These are phyloP conservation scores for Indicator maculatus DNA, from an alignment of 2,113 vertebrate species.

Conservation along the genomic window DNA sequence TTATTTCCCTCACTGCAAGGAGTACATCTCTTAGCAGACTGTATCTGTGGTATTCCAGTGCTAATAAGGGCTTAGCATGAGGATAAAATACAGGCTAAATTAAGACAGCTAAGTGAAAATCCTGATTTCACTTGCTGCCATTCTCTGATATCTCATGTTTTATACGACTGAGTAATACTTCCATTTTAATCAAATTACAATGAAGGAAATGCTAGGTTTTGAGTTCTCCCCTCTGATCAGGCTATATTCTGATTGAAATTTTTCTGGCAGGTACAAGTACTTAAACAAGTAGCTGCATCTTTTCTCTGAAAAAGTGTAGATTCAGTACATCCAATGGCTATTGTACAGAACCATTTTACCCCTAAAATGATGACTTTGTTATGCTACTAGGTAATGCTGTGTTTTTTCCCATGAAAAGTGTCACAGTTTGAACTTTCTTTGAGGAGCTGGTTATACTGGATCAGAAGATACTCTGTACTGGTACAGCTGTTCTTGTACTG, in stretches of 20 bases:
- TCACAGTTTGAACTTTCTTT: not conserved
- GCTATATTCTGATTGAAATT: not conserved
- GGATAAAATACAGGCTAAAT: not conserved
- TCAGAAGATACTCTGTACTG: not conserved
- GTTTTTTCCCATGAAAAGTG: not conserved
- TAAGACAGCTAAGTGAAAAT: not conserved
- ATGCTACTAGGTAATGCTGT: not conserved
- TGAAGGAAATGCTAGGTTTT: not conserved
- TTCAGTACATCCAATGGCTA: not conserved
- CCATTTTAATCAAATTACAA: not conserved
- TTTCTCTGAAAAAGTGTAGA: not conserved
- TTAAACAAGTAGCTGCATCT: not conserved
- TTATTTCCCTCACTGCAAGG: not conserved
- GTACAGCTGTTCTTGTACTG: not conserved
- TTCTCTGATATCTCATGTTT: not conserved
- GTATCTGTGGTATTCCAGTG: not conserved
- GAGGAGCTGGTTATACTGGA: not conserved
- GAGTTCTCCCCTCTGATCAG: not conserved
- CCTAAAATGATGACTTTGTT: not conserved
- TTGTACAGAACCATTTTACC: not conserved
- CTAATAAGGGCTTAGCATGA: not conserved
- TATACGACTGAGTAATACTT: not conserved
- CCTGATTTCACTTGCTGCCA: not conserved
- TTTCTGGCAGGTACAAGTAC: not conserved
- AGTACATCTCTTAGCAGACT: not conserved